Evolutionary conservation across 2,113 vertebrate genomes (phyloP), one percentile per base, ranked within the genome.

Genomic region (Cairina moschata): DNA sequence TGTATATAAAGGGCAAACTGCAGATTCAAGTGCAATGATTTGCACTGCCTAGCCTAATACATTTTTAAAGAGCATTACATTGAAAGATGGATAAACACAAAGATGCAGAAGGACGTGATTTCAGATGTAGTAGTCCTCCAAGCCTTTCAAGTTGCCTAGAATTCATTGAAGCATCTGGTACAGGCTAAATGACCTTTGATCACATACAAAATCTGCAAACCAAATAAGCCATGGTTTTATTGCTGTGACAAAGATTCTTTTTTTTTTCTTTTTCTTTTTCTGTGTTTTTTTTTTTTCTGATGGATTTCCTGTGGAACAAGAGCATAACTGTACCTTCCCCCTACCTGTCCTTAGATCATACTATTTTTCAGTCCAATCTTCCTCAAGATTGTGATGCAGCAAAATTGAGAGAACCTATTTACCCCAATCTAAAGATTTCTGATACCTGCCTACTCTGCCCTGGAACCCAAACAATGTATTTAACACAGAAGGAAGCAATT

Each of bases 41-140:
- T 87, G 66, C 74, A 87, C 52, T 3, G 2, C 34, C 67, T 92
- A 59, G 34, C 46, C 79, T 87, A 86, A 78, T 9, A 48, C 31
- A 36, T 60, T 91, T 88, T 75, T 76, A 31, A 89, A 85, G 54
- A 75, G 48, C 11, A 48, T 56, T 72, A 46, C 32, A 65, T 26
- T 93, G 71, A 71, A 88, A 82, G 66, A 79, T 26, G 44, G 31
- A 84, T 62, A 82, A 92, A 86, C 55, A 62, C 26, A 36, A 84
- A 91, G 48, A 82, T 91, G 84, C 69, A 66, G 66, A 78, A 91
- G 75, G 66, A n/a, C 17, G 8, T 32, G 42, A 48, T 2, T 59
- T 42, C 42, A 76, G 86, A 68, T 20, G 54, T 13, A 91, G 52
- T 44, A 75, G 38, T 32, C 90, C 65, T 75, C 10, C 42, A 78